phyloP scores from a whole-genome alignment of 2,113 vertebrate genomes.

The Centropus bengalensis region DNA sequence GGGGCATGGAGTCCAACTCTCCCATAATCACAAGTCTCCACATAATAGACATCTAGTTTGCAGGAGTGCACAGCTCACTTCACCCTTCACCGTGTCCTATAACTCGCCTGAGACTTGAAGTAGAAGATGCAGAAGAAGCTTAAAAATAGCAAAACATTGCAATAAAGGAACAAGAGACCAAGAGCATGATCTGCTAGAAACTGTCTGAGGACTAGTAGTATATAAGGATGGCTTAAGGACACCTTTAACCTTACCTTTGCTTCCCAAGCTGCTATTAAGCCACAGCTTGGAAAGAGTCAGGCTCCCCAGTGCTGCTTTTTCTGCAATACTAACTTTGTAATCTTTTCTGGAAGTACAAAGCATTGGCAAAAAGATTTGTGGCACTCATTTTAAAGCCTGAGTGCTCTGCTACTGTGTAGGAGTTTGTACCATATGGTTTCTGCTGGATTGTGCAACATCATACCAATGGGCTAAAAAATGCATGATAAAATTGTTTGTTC shows the following conservation, averaged over 20 bases:
- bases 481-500: neutral
- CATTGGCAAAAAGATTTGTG: neutral
- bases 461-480: neutral
- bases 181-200: neutral
- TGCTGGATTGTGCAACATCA: neutral
- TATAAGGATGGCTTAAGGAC: neutral
- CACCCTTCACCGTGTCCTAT: neutral
- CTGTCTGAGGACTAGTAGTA: neutral
- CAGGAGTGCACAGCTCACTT: neutral
- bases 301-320: neutral
- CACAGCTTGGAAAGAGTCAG: neutral
- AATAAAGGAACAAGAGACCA: neutral
- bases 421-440: neutral
- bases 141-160: conserved; percentile 5
- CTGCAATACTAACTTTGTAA: neutral
- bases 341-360: neutral
- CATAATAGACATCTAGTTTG: neutral
- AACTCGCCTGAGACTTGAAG: neutral
- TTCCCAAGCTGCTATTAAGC: neutral
- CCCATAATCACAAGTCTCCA: neutral
- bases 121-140: neutral
- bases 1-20: neutral
- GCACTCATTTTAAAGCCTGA: neutral
- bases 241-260: neutral
- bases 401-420: neutral